Conservation (phyloP, 2,113 vertebrate genomes). For the Noturus placidus region DNA sequence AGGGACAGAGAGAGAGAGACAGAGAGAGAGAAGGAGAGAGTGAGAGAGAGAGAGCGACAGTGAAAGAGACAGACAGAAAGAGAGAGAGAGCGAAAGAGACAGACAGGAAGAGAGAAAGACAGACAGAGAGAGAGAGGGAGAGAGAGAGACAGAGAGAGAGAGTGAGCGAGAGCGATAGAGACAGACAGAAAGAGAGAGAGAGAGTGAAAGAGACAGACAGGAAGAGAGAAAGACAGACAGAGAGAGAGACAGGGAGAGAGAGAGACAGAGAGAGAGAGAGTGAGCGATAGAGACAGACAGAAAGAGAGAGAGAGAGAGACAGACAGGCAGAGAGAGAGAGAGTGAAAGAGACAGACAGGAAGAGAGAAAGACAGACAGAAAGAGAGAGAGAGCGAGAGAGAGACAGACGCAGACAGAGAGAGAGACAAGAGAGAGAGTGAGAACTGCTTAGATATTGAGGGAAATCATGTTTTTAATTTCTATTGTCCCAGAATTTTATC, state of each 20-base stretch:
- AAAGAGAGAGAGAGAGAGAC: constrained; percentile 51
- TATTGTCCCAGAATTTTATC: background rate
- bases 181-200: constrained; percentile 43
- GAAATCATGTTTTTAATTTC: background rate
- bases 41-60: constrained; percentile 58
- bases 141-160: constrained; percentile 57
- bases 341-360: constrained; percentile 46
- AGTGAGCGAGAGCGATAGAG: constrained; percentile 45
- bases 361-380: constrained; percentile 54
- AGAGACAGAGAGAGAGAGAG: constrained; percentile 55
- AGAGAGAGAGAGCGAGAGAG: constrained; percentile 50
- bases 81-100: constrained; percentile 42
- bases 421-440: constrained; percentile 57
- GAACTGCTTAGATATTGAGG: background rate
- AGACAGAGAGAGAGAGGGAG: constrained; percentile 44
- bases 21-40: constrained; percentile 47
- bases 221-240: constrained; percentile 35
- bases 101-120: constrained; percentile 55
- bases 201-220: constrained; percentile 58
- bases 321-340: constrained; percentile 58
- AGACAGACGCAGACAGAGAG: constrained; percentile 28
- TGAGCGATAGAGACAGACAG: background rate
- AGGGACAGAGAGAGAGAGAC: too few relatives aligned
- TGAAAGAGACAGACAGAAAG: constrained; percentile 44
- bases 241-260: constrained; percentile 50